Percentiles rank a stretch among this genome's conserved stretches.
These are phyloP conservation scores for Drosophila phalerata DNA, from an alignment of 2,888 invertebrate genomes.

Conservation along the genomic window DNA sequence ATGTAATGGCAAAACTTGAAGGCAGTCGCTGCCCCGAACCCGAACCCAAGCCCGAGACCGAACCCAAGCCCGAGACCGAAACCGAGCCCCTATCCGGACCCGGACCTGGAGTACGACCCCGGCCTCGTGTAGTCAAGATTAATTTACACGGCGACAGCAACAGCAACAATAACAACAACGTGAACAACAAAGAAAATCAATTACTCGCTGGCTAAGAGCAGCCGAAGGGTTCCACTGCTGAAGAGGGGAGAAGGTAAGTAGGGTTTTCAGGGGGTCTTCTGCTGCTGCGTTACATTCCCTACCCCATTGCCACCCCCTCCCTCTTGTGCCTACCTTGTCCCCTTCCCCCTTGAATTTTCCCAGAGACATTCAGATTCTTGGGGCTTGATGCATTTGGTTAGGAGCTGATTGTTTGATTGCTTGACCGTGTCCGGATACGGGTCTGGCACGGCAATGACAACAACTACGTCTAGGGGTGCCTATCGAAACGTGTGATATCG, in stretches of 20 bases:
- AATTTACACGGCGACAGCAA: conserved; percentile 69
- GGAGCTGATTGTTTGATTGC: conserved; percentile 50
- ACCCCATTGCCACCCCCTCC: no score
- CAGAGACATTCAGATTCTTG: conserved; percentile 32
- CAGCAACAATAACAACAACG: conserved; percentile 19
- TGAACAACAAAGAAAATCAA: conserved; percentile 49
- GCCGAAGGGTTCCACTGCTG: conserved; percentile 36
- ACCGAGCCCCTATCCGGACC: not conserved
- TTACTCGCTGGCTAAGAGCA: conserved; percentile 44
- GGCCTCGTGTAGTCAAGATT: conserved; percentile 60
- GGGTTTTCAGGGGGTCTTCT: conserved; percentile 30
- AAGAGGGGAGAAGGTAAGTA: conserved; percentile 15
- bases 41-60: no score
- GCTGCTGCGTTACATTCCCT: conserved; percentile 36
- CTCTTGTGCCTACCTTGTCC: not conserved
- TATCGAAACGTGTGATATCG: not conserved
- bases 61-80: not conserved
- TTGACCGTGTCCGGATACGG: conserved; percentile 28
- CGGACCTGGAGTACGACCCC: conserved; percentile 13
- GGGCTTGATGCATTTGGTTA: conserved; percentile 52
- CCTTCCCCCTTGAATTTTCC: not conserved
- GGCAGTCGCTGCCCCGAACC: conserved; percentile 39
- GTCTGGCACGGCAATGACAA: not conserved
- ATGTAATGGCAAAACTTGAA: conserved; percentile 71
- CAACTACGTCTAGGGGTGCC: not conserved